Conservation (phyloP, 2,113 vertebrate species). For the Rousettus leschenaultii region DNA sequence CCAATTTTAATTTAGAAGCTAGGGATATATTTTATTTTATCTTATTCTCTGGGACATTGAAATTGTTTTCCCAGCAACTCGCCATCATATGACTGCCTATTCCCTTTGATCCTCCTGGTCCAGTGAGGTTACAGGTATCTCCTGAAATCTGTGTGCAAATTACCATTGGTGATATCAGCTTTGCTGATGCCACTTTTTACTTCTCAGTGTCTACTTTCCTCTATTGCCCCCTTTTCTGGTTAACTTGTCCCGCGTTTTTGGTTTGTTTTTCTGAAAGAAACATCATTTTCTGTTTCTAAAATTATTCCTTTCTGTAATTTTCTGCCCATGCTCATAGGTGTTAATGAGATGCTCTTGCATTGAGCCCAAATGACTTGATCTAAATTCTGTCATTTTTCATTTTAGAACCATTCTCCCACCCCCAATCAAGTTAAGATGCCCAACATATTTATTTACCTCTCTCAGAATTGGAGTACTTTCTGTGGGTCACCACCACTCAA, state of each 20-base stretch:
- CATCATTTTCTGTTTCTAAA: background rate
- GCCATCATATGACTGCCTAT: background rate
- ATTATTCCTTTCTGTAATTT: background rate
- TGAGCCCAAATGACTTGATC: background rate
- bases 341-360: background rate
- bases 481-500: background rate
- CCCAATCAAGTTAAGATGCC: background rate
- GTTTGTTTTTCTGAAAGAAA: slow-evolving; percentile 9
- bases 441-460: background rate
- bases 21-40: background rate
- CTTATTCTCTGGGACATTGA: background rate
- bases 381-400: background rate
- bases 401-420: background rate
- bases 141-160: background rate
- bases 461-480: background rate
- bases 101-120: background rate
- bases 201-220: background rate
- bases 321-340: background rate
- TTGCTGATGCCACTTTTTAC: background rate
- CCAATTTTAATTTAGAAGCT: background rate
- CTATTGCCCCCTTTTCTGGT: background rate
- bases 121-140: background rate
- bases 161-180: too few species aligned
- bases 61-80: background rate
- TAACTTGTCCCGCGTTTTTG: background rate